Conservation (phyloP, 2,888 invertebrate genomes). For the Microplitis manilae region DNA sequence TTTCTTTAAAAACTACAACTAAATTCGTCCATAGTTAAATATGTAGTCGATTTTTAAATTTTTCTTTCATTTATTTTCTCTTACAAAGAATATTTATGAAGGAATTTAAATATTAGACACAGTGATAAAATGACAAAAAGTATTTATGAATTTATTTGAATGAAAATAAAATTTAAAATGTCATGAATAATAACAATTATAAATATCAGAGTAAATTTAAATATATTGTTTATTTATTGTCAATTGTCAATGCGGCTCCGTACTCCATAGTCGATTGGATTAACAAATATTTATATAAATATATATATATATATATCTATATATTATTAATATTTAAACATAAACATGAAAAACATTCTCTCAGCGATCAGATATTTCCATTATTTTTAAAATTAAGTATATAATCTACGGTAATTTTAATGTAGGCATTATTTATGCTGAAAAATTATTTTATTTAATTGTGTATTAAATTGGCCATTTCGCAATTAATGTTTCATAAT, state of each 20-base stretch:
- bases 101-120: background rate
- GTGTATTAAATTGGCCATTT: background rate
- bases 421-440: background rate
- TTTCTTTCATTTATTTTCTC: conserved; percentile 30
- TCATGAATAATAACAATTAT: background rate
- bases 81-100: conserved; percentile 39
- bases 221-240: background rate
- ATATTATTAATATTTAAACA: background rate
- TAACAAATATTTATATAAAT: background rate
- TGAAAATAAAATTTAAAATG: background rate
- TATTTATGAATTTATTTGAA: background rate
- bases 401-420: background rate
- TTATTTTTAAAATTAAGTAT: background rate
- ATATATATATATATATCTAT: background rate
- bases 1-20: background rate
- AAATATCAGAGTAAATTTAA: background rate
- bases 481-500: background rate
- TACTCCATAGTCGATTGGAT: background rate
- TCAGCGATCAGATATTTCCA: background rate
- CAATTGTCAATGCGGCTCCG: background rate
- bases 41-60: too few species aligned
- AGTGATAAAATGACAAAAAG: background rate
- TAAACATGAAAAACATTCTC: background rate
- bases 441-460: background rate
- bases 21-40: background rate